A percentile compares a stretch with the other conserved stretches of the same genome.
These are phyloP conservation scores for Drosophila kepulauana DNA, from an alignment of 1,140 invertebrate genomes.

Conservation along the genomic window DNA sequence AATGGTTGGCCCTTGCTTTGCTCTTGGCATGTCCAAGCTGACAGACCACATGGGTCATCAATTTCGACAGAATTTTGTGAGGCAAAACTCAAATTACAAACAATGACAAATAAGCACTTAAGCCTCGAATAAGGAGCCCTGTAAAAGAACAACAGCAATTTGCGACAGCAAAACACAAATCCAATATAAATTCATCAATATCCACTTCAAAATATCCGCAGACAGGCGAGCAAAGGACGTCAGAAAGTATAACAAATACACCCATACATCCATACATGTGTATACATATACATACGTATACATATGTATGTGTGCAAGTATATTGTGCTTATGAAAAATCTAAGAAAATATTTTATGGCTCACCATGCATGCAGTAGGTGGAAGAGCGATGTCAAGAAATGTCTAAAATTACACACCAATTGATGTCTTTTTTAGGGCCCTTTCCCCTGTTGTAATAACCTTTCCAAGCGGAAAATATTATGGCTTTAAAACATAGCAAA, in stretches of 20 bases:
- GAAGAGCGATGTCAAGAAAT: constrained; percentile 43
- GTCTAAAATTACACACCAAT: constrained; percentile 75
- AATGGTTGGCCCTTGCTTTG: constrained; percentile 60
- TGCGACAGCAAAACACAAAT: constrained; percentile 47
- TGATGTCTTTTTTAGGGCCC: constrained; percentile 67
- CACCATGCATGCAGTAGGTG: constrained; percentile 34
- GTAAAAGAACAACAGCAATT: constrained; percentile 49
- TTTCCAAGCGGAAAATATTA: constrained; percentile 55
- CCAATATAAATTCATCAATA: constrained; percentile 79
- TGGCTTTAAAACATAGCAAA: constrained; percentile 40
- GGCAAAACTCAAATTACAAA: constrained; percentile 53
- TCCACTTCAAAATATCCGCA: constrained; percentile 57
- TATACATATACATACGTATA: neutral
- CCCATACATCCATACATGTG: neutral
- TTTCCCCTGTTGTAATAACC: constrained; percentile 48
- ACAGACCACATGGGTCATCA: constrained; percentile 77
- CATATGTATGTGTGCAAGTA: constrained; percentile 2
- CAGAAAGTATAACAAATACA: constrained; percentile 7
- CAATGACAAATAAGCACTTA: constrained; percentile 73
- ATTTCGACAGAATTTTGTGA: constrained; percentile 40
- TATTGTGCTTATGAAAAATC: constrained; percentile 58
- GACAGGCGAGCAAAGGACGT: constrained; percentile 21
- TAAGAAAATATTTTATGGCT: constrained; percentile 58
- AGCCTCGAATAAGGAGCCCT: constrained; percentile 48
- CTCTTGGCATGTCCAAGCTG: constrained; percentile 50